Evolutionary conservation across 2,888 invertebrate species (phyloP), one percentile per base, ranked within the genome.

Genomic region (Tenthredo distinguenda): DNA sequence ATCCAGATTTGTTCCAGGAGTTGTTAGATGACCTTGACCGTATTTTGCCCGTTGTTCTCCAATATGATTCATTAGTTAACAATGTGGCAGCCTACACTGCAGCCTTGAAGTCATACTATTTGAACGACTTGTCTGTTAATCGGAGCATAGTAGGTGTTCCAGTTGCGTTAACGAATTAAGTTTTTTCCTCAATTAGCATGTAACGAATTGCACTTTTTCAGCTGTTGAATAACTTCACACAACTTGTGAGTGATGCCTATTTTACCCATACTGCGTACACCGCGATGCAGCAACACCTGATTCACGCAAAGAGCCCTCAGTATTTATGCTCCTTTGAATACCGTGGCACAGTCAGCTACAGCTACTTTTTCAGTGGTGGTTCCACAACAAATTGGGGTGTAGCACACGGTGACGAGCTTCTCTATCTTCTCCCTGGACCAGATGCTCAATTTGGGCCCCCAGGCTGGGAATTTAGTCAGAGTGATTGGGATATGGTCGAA

Each of bases 281-380:
- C 4, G 21, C 18, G 10, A 5, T 74, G 4, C 72, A 43, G 21
- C 18, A 40, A 74, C 43, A 74, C 15, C 10, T 47, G 43, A 10
- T 76, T 76, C 76, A 79, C 31, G 34, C 34, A 7, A 79, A 31
- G 55, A 43, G n/a, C 43, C 43, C 79, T 31, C 58, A 34, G n/a
- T 79, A 79, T 79, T 58, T 79, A 0, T 34, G n/a, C 37, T 79
- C 79, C 18, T 79, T 79, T 55, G 55, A 79, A 21, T 79, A 79
- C 58, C 79, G 55, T 12, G 79, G 79, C 47, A 79, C 79, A 12
- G 31, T 58, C 21, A 79, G 79, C 34, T 79, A 58, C 58, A 79
- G 58, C 58, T 79, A 79, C 55, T 55, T 58, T 34, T 79, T 58
- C 37, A 79, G 37, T 37, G 79, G 79, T 34, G 79, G 79, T 50